phyloP scores from a whole-genome alignment of 2,797 vertebrate species.

The Anniella stebbinsi region DNA sequence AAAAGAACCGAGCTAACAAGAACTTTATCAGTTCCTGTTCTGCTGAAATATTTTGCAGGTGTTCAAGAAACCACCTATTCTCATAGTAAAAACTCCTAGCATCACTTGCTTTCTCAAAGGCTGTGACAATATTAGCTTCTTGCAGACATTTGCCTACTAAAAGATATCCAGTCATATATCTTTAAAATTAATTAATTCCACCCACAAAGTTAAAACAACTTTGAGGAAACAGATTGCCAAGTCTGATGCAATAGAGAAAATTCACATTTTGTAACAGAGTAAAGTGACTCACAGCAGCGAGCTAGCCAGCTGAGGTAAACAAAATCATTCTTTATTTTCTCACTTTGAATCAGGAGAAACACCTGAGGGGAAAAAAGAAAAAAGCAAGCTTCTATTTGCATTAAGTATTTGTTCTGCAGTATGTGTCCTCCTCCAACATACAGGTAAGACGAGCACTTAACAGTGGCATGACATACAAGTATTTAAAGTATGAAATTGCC shows the following conservation, averaged over 20 bases:
- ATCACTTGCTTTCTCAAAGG: background rate
- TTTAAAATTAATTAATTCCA: slow-evolving; percentile 47
- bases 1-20: background rate
- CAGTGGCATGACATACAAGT: background rate
- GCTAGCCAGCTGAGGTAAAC: slow-evolving; percentile 96
- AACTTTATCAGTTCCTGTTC: background rate
- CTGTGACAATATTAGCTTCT: background rate
- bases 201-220: slow-evolving; percentile 59
- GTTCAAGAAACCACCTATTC: background rate
- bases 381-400: slow-evolving; percentile 38
- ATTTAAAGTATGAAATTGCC: background rate
- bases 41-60: slow-evolving; percentile 1
- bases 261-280: slow-evolving; percentile 67
- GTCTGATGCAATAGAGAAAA: slow-evolving; percentile 59
- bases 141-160: slow-evolving; percentile 34
- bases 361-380: slow-evolving; percentile 79
- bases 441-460: background rate
- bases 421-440: slow-evolving; percentile 50
- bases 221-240: slow-evolving; percentile 62
- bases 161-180: slow-evolving; percentile 41
- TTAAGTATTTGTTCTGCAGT: slow-evolving; percentile 29
- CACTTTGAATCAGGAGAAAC: slow-evolving; percentile 95
- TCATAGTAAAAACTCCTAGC: background rate
- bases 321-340: slow-evolving; percentile 97
- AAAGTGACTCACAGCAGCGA: slow-evolving; percentile 92